These are phyloP conservation scores for Saturnia pavonia DNA, from an alignment of 2,888 invertebrate genomes.

Conservation along the genomic window DNA sequence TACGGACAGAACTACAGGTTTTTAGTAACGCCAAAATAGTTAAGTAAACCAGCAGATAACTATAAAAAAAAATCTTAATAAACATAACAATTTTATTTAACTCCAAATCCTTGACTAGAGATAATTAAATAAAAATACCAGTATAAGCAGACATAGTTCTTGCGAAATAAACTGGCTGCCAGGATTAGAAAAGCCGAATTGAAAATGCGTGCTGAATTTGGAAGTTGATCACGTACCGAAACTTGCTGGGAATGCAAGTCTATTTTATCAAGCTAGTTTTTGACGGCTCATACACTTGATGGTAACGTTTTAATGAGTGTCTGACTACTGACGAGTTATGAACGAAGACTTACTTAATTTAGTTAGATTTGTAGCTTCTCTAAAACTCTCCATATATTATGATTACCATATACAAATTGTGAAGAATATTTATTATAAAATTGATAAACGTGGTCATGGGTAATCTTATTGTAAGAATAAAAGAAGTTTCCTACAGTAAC, in stretches of 20 bases:
- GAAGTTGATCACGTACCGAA: conserved; percentile 22
- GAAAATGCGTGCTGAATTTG: conserved; percentile 29
- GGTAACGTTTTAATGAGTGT: conserved; percentile 37
- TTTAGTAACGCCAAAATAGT: too few relatives aligned
- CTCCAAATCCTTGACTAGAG: background rate
- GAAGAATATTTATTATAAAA: background rate
- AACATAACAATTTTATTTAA: background rate
- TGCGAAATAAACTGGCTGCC: background rate
- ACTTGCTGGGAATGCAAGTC: conserved; percentile 29
- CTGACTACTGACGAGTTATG: background rate
- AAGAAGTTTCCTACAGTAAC: background rate
- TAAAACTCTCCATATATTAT: background rate
- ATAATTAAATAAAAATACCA: background rate
- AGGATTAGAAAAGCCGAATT: conserved; percentile 19
- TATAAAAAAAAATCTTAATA: too few relatives aligned
- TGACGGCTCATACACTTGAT: conserved; percentile 44
- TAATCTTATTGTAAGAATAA: background rate
- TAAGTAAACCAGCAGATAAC: too few relatives aligned
- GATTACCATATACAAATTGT: too few relatives aligned
- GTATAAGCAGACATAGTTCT: background rate
- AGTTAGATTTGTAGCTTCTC: background rate
- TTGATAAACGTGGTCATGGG: background rate
- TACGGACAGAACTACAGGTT: too few relatives aligned
- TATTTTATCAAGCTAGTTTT: conserved; percentile 38
- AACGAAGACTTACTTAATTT: background rate